Evolutionary conservation across 2,113 vertebrate species (phyloP).

Genomic region (Rhinolophus ferrumequinum): DNA sequence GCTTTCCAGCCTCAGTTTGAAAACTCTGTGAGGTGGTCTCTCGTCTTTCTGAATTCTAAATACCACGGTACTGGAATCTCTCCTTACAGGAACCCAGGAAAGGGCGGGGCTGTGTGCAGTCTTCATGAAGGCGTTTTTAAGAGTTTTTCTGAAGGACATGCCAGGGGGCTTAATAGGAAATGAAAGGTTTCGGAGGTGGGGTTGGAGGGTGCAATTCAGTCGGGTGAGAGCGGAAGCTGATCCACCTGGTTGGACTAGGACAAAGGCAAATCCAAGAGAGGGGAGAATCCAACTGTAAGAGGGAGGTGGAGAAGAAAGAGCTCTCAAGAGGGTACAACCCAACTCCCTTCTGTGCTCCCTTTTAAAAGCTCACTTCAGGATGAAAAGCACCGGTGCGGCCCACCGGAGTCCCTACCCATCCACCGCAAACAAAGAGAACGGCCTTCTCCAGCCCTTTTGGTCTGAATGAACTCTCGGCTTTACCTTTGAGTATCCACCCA

Average conservation of each 20-base stretch:
- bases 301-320: neutral
- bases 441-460: neutral
- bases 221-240: neutral
- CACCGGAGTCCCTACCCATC: neutral
- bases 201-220: neutral
- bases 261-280: neutral
- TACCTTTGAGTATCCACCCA: constrained; percentile 56
- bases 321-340: neutral
- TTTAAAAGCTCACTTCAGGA: neutral
- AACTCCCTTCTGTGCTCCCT: neutral
- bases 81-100: neutral
- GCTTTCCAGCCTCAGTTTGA: neutral
- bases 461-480: neutral
- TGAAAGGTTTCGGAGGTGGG: neutral
- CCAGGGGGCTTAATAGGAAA: neutral
- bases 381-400: neutral
- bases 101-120: neutral
- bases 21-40: neutral
- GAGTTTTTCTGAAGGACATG: neutral
- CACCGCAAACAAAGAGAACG: constrained; percentile 42
- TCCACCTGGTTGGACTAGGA: neutral
- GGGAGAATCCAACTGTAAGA: neutral
- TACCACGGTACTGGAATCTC: neutral
- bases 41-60: neutral
- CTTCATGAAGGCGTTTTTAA: neutral